A percentile compares a stretch with the other conserved stretches of the same genome.
phyloP scores from a whole-genome alignment of 2,113 vertebrate species.

The Lagopus muta region DNA sequence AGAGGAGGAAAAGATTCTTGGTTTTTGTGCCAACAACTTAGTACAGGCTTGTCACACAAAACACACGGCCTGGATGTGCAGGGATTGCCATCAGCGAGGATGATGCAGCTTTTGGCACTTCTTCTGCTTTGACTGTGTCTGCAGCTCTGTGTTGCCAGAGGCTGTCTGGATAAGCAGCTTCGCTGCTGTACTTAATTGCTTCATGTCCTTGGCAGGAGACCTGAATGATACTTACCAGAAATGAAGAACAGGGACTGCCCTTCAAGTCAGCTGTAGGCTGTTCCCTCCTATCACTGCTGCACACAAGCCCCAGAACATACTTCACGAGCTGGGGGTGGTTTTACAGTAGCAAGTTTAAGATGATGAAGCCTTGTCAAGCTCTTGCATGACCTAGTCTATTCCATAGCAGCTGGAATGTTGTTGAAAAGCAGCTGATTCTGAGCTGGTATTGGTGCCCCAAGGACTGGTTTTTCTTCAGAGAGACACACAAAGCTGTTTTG shows the following conservation, averaged over 20 bases:
- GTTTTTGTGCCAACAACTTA: background rate
- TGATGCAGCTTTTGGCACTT: background rate
- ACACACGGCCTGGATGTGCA: accelerated
- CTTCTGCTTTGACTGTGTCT: background rate
- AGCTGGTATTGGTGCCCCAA: background rate
- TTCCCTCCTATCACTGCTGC: background rate
- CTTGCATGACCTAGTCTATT: accelerated
- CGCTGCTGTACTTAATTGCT: background rate
- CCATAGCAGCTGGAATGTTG: accelerated
- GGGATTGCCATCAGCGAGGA: background rate
- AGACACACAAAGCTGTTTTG: background rate
- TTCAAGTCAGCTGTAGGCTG: accelerated
- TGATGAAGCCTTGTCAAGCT: accelerated
- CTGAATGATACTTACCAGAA: background rate
- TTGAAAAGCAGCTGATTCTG: background rate
- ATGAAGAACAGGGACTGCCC: background rate
- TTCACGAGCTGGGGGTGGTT: accelerated
- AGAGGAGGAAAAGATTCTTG: background rate
- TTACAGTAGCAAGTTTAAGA: background rate
- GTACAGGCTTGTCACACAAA: background rate
- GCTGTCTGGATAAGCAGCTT: background rate
- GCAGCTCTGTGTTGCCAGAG: background rate
- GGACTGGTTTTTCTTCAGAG: background rate
- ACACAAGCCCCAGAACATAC: background rate
- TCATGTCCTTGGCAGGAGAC: background rate